These are phyloP conservation scores for Lithophane semibrunnea DNA, from an alignment of 2,888 invertebrate genomes.

Conservation along the genomic window DNA sequence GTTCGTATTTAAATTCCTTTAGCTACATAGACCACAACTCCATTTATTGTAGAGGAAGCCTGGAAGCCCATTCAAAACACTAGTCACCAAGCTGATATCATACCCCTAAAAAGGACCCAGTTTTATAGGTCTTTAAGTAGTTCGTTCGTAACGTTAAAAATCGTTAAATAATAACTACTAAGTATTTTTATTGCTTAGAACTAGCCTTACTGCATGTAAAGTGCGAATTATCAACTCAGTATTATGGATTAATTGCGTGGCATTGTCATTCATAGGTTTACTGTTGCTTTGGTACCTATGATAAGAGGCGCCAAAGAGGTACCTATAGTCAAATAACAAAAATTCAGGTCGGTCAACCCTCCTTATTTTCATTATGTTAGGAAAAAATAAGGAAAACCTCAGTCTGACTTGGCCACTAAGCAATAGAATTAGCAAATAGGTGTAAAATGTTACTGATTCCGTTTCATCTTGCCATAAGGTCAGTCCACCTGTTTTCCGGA, in stretches of 20 bases:
- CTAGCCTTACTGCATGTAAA: constrained; percentile 49
- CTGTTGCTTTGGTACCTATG: too few species aligned
- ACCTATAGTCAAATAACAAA: too few species aligned
- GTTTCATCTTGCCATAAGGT: background rate
- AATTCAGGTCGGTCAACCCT: background rate
- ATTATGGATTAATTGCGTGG: constrained; percentile 1
- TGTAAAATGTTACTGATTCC: constrained; percentile 2
- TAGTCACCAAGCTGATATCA: constrained; percentile 42
- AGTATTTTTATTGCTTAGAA: constrained; percentile 25
- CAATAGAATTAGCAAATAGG: constrained; percentile 2
- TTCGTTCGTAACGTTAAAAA: constrained; percentile 20
- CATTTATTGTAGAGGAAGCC: background rate
- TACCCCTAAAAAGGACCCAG: constrained; percentile 12
- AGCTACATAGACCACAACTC: background rate
- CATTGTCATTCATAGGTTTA: constrained; percentile 7
- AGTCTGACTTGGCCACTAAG: background rate
- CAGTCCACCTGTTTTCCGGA: background rate
- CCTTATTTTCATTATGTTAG: background rate
- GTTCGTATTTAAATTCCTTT: background rate
- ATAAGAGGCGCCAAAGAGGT: too few species aligned
- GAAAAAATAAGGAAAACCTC: background rate
- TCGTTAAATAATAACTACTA: constrained; percentile 23
- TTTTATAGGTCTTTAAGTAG: constrained; percentile 34
- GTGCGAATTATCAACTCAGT: constrained; percentile 24
- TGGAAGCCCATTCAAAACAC: background rate